Conservation (phyloP, 2,888 invertebrate genomes). For the Augochlorella aurata region DNA sequence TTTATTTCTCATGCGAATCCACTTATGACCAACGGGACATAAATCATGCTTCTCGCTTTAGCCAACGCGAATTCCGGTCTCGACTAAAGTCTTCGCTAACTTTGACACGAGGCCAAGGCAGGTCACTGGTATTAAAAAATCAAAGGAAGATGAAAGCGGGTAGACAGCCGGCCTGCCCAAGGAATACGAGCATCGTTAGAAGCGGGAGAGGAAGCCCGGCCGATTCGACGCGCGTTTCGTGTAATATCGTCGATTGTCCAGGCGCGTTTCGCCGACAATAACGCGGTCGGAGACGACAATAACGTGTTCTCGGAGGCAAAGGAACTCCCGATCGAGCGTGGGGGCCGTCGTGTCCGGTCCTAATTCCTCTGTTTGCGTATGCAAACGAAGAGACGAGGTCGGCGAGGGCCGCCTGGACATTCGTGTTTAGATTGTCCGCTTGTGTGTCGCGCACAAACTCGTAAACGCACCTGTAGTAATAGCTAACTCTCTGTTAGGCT, state of each 20-base stretch:
- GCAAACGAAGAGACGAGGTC: constrained; percentile 71
- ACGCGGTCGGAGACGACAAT: constrained; percentile 59
- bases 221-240: constrained; percentile 40
- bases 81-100: too few species aligned
- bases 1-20: too few species aligned
- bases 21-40: too few species aligned
- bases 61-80: too few species aligned
- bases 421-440: constrained; percentile 13
- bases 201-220: not conserved
- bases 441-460: constrained; percentile 17
- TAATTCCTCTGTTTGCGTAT: constrained; percentile 75
- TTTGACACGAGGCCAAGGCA: not conserved
- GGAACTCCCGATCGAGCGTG: constrained; percentile 37
- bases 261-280: constrained; percentile 60
- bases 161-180: not conserved
- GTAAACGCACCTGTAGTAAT: constrained; percentile 20
- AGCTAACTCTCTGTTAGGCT: not conserved
- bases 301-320: constrained; percentile 48
- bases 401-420: constrained; percentile 7
- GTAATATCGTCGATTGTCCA: constrained; percentile 57
- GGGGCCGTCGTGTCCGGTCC: constrained; percentile 57
- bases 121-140: not conserved
- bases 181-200: not conserved
- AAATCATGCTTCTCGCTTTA: too few species aligned
- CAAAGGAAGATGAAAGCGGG: not conserved